Evolutionary conservation across 2,113 vertebrate genomes (phyloP).

Genomic region (Onychostoma macrolepis): DNA sequence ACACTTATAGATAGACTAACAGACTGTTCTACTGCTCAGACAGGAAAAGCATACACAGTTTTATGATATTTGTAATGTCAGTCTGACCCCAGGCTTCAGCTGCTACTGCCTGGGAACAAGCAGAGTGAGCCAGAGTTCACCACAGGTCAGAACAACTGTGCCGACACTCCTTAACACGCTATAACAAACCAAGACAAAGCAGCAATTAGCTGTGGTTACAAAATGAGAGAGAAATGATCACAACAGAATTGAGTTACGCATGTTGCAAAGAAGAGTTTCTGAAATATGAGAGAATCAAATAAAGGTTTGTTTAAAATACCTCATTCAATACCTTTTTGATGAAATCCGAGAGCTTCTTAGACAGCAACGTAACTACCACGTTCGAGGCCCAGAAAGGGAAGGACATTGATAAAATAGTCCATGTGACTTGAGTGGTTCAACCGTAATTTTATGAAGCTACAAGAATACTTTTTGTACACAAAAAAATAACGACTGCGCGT

Average conservation of each 20-base stretch:
- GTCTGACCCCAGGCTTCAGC: slow-evolving; percentile 42
- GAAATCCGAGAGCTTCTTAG: too few relatives aligned
- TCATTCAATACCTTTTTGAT: background rate
- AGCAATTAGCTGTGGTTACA: slow-evolving; percentile 1
- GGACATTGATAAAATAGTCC: too few relatives aligned
- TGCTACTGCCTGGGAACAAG: slow-evolving; percentile 42
- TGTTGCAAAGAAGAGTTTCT: background rate
- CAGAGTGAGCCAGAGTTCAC: slow-evolving; percentile 24
- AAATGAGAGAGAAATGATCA: slow-evolving; percentile 3
- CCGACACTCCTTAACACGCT: background rate
- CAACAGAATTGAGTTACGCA: background rate
- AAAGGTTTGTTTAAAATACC: slow-evolving; percentile 44
- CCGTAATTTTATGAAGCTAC: too few relatives aligned
- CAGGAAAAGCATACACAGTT: slow-evolving; percentile 35
- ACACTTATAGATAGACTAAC: slow-evolving; percentile 4
- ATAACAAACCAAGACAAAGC: slow-evolving; percentile 21
- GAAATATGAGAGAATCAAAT: slow-evolving; percentile 46
- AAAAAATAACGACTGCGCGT: too few relatives aligned
- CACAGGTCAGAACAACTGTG: slow-evolving; percentile 34
- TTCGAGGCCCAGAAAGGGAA: too few relatives aligned
- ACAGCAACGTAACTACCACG: too few relatives aligned
- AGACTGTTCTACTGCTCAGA: slow-evolving; percentile 41
- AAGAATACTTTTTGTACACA: too few relatives aligned
- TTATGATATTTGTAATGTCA: slow-evolving; percentile 33
- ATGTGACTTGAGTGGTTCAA: too few relatives aligned